Percentiles rank a stretch among this genome's conserved stretches.
phyloP scores from a whole-genome alignment of 2,888 invertebrate species.

The Clistopyga incitator region DNA sequence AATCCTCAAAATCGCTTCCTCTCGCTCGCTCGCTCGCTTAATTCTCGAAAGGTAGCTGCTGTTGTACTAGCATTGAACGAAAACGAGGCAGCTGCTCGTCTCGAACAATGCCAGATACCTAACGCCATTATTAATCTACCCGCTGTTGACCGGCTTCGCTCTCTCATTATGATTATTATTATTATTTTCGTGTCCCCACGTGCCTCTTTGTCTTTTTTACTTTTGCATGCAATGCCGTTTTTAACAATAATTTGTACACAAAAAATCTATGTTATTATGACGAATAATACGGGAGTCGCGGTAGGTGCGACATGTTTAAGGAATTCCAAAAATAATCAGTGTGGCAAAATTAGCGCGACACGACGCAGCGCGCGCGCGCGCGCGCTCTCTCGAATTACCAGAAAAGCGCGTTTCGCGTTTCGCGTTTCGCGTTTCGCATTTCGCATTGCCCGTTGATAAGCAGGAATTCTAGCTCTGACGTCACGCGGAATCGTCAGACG shows the following conservation, averaged over 20 bases:
- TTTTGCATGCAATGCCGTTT: neutral
- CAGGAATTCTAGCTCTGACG: constrained; percentile 54
- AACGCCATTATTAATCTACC: constrained; percentile 30
- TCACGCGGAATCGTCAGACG: constrained; percentile 52
- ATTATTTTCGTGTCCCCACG: constrained; percentile 4
- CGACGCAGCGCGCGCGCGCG: constrained; percentile 14
- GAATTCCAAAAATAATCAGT: constrained; percentile 37
- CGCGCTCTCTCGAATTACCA: constrained; percentile 39
- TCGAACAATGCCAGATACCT: constrained; percentile 39
- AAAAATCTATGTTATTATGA: neutral
- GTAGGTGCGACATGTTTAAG: neutral
- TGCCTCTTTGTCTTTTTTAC: neutral
- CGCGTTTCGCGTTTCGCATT: too few species aligned
- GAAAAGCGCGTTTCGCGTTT: too few species aligned
- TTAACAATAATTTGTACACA: neutral
- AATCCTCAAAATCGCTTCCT: constrained; percentile 8
- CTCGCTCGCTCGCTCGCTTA: neutral
- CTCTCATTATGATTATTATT: constrained; percentile 15
- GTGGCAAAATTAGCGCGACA: constrained; percentile 30
- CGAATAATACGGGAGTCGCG: neutral
- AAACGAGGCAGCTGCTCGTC: constrained; percentile 34
- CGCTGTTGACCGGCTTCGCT: neutral
- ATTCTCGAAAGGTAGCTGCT: constrained; percentile 32
- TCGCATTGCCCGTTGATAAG: constrained; percentile 50
- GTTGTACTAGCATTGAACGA: constrained; percentile 3